phyloP scores from a whole-genome alignment of 2,888 invertebrate genomes.

The Agrochola macilenta region DNA sequence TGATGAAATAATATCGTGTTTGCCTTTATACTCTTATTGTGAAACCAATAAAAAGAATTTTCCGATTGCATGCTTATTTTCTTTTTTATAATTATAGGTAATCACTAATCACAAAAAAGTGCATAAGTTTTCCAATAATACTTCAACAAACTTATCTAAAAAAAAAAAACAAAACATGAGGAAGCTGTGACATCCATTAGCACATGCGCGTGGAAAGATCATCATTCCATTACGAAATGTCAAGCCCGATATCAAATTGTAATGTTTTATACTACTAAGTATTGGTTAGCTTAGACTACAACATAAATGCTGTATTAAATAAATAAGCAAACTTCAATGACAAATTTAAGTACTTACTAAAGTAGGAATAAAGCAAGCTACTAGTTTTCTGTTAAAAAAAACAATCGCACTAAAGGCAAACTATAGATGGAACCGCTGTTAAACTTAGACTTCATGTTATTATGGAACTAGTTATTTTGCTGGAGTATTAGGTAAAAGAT shows the following conservation, averaged over 20 bases:
- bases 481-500: too few species aligned
- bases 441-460: too few species aligned
- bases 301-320: background rate
- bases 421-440: too few species aligned
- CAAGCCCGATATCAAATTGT: conserved; percentile 34
- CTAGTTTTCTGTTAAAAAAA: too few species aligned
- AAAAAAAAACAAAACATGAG: conserved; percentile 60
- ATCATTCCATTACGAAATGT: conserved; percentile 70
- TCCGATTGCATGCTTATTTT: background rate
- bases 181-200: conserved; percentile 80
- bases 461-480: too few species aligned
- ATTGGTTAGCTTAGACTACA: background rate
- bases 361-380: too few species aligned
- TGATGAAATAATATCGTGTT: background rate
- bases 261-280: conserved; percentile 20
- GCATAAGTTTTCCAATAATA: background rate
- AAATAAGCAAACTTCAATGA: too few species aligned
- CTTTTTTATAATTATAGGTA: background rate
- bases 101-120: background rate
- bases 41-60: background rate
- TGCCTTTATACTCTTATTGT: background rate
- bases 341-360: too few species aligned
- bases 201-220: conserved; percentile 71
- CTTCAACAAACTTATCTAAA: background rate
- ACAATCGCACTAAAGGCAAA: too few species aligned